Evolutionary conservation across 2,113 vertebrate genomes (phyloP).

Genomic region (Steatornis caripensis): DNA sequence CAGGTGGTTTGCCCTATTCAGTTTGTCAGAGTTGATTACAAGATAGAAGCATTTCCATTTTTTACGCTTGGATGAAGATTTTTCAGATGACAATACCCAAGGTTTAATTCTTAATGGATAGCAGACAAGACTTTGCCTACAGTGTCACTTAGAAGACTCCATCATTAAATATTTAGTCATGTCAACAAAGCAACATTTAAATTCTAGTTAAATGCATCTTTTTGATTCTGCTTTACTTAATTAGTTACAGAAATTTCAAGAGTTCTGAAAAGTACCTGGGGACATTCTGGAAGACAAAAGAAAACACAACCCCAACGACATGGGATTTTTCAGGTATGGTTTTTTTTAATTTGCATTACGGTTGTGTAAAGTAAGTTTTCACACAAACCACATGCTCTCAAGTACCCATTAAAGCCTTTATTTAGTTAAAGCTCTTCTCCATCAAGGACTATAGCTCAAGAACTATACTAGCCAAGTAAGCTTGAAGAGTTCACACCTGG

Average conservation of each 20-base stretch:
- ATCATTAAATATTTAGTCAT: background rate
- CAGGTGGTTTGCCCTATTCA: background rate
- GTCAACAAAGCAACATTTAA: background rate
- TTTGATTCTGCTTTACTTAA: background rate
- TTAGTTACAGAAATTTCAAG: background rate
- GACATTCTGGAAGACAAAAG: background rate
- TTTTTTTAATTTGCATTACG: background rate
- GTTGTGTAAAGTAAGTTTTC: background rate
- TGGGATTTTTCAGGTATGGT: background rate
- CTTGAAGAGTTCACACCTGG: background rate
- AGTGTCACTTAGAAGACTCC: background rate
- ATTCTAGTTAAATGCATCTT: background rate
- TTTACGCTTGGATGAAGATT: background rate
- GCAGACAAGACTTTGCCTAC: background rate
- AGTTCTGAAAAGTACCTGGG: background rate
- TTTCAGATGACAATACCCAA: background rate
- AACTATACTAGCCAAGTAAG: background rate
- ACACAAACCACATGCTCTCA: background rate
- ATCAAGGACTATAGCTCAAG: background rate
- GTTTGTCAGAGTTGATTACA: background rate
- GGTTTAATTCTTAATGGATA: background rate
- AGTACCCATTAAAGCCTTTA: background rate
- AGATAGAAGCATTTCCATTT: background rate
- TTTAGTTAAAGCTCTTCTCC: background rate
- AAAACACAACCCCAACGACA: background rate